A percentile compares a stretch with the other conserved stretches of the same genome.
phyloP scores from a whole-genome alignment of 1,140 invertebrate species.

The Psilanteris sp. region DNA sequence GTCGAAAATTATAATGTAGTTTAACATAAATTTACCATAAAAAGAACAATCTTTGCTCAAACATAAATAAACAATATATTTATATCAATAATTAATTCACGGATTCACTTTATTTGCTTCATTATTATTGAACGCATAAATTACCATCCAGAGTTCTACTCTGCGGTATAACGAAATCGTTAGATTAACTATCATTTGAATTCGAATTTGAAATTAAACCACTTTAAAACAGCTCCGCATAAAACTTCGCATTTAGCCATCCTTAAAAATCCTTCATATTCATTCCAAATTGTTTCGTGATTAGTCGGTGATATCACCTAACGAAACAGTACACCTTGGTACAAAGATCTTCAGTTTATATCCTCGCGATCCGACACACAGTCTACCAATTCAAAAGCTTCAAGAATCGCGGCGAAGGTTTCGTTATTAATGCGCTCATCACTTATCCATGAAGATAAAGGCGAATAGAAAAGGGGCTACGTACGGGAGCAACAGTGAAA shows the following conservation, averaged over 20 bases:
- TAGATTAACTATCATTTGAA: too few relatives aligned
- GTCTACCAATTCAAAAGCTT: constrained; percentile 5
- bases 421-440: constrained; percentile 67
- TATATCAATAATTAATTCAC: too few relatives aligned
- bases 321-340: constrained; percentile 13
- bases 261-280: not conserved
- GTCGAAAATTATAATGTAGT: constrained; percentile 11
- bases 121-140: too few relatives aligned
- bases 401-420: constrained; percentile 22
- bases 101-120: too few relatives aligned
- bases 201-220: too few relatives aligned
- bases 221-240: too few relatives aligned
- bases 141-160: too few relatives aligned
- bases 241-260: too few relatives aligned
- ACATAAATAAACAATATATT: too few relatives aligned
- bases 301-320: constrained; percentile 30
- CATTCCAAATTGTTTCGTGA: constrained; percentile 24
- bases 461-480: constrained; percentile 22
- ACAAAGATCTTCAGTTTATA: constrained; percentile 4
- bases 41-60: too few relatives aligned
- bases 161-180: too few relatives aligned
- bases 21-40: too few relatives aligned
- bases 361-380: constrained; percentile 3
- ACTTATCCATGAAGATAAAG: constrained; percentile 63
- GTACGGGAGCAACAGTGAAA: constrained; percentile 36